These are phyloP conservation scores for Caiman crocodilus DNA, from an alignment of 2,797 vertebrate species.

Conservation along the genomic window DNA sequence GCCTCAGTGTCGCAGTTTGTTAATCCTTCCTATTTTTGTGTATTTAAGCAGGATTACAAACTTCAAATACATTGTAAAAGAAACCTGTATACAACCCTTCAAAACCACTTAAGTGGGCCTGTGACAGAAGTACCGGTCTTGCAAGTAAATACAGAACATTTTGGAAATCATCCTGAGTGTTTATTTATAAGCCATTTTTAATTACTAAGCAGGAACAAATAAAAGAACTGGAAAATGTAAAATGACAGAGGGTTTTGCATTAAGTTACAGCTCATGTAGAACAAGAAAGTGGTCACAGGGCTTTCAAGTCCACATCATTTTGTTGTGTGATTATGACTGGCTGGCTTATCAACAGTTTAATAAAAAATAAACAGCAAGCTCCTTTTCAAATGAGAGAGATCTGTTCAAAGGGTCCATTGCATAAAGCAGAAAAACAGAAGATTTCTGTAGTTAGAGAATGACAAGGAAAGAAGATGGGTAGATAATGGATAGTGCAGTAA, in stretches of 20 bases:
- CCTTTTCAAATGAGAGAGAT: neutral
- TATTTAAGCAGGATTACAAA: constrained; percentile 82
- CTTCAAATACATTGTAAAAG: constrained; percentile 89
- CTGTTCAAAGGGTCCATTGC: neutral
- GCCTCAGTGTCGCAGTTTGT: constrained; percentile 81
- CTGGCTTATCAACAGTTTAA: constrained; percentile 47
- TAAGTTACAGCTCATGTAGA: constrained; percentile 74
- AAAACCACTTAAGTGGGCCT: constrained; percentile 86
- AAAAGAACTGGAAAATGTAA: constrained; percentile 87
- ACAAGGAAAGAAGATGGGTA: neutral
- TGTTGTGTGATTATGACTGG: constrained; percentile 52
- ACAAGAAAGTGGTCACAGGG: constrained; percentile 26
- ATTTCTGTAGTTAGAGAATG: fast-evolving
- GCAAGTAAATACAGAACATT: constrained; percentile 75
- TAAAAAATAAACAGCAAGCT: neutral
- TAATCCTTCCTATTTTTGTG: constrained; percentile 84
- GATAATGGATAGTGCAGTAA: neutral
- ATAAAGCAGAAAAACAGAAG: neutral
- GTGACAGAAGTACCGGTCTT: constrained; percentile 70
- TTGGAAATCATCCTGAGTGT: constrained; percentile 83
- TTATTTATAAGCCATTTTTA: constrained; percentile 91
- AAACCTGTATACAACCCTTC: constrained; percentile 91
- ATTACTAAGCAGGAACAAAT: constrained; percentile 87
- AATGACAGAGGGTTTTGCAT: constrained; percentile 75
- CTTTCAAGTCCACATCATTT: constrained; percentile 61